phyloP scores from a whole-genome alignment of 2,113 vertebrate species.

The Syrrhaptes paradoxus region DNA sequence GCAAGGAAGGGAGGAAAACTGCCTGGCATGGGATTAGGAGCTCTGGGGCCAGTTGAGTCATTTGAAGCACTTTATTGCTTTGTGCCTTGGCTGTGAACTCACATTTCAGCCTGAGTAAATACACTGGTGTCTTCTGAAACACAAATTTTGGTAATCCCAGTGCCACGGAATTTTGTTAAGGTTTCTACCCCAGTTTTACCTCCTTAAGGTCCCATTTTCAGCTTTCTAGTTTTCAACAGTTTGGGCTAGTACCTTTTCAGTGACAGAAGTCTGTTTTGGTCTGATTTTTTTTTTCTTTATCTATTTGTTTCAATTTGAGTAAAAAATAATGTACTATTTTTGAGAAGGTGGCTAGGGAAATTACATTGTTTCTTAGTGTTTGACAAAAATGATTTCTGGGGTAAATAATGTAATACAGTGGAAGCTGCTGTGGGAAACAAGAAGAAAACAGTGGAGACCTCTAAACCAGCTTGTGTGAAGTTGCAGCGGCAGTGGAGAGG shows the following conservation, averaged over 20 bases:
- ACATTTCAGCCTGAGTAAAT: not conserved
- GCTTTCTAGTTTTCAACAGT: not conserved
- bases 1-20: not conserved
- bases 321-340: not conserved
- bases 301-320: not conserved
- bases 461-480: conserved; percentile 13
- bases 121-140: not conserved
- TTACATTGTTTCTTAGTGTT: not conserved
- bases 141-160: not conserved
- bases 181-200: not conserved
- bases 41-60: not conserved
- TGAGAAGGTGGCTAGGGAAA: not conserved
- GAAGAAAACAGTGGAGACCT: conserved; percentile 47
- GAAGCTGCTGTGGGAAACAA: conserved; percentile 29
- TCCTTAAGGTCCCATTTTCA: not conserved
- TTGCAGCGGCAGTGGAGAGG: not conserved
- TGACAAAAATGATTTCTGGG: not conserved
- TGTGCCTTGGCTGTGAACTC: not conserved
- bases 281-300: not conserved
- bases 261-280: not conserved
- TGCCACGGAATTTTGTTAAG: not conserved
- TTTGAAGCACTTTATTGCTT: not conserved
- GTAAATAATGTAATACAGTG: conserved; percentile 34
- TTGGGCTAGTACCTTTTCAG: not conserved
- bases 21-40: not conserved